Conservation (phyloP, 2,888 invertebrate genomes). For the Ophonus ardosiacus region DNA sequence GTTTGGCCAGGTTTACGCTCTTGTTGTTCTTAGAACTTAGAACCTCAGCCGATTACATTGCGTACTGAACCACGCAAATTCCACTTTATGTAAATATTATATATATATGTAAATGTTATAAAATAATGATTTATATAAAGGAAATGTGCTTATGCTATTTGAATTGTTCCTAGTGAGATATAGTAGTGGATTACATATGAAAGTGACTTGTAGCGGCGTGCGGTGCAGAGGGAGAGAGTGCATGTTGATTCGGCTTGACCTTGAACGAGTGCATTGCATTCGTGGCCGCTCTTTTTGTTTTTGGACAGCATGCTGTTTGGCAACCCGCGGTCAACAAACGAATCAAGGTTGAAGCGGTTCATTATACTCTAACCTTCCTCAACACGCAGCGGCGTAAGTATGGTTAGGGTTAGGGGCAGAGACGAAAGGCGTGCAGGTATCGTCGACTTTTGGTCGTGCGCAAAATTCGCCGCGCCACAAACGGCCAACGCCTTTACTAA, state of each 20-base stretch:
- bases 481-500: slow-evolving; percentile 44
- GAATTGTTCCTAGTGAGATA: background rate
- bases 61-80: too few species aligned
- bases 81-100: too few species aligned
- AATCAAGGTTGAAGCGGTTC: slow-evolving; percentile 73
- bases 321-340: slow-evolving; percentile 75
- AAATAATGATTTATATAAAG: background rate
- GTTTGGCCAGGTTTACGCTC: too few species aligned
- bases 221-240: background rate
- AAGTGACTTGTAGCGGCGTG: background rate
- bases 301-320: slow-evolving; percentile 73
- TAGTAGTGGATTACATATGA: background rate
- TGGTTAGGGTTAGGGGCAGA: slow-evolving; percentile 63
- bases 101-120: background rate
- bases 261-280: slow-evolving; percentile 77
- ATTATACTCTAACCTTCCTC: slow-evolving; percentile 72
- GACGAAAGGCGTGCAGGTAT: slow-evolving; percentile 45
- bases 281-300: slow-evolving; percentile 74
- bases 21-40: too few species aligned
- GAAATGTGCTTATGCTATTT: background rate
- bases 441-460: slow-evolving; percentile 47
- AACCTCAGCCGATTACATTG: too few species aligned
- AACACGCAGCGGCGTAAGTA: slow-evolving; percentile 67
- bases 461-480: slow-evolving; percentile 38
- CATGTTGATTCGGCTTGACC: slow-evolving; percentile 70